Evolutionary conservation across 2,797 vertebrate genomes (phyloP), one percentile per base, ranked within the genome.

Genomic region (Microcaecilia unicolor): DNA sequence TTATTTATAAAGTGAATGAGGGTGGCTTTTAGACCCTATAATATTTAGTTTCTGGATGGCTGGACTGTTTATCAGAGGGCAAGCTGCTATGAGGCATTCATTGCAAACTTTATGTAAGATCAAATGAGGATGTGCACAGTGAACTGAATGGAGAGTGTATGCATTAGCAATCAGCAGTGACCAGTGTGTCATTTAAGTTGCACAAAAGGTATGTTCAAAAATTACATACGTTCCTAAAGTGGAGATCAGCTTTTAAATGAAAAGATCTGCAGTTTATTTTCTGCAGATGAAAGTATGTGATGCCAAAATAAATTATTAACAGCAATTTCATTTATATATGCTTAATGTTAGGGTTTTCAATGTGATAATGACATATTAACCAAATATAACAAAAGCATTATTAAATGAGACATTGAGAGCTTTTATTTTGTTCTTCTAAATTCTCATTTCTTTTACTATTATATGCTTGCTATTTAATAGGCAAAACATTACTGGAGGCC

Each of bases 1-100:
- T 96, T 41, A 84, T 95, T 62, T 93, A 88, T 73, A 83, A 91
- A 65, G 82, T 96, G 79, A 89, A 91, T 57, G 89, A 85, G 72
- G 83, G 81, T 57, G 77, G 84, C 55, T 81, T 77, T 68, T 60
- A 64, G 54, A 58, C 61, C 53, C 48, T 46, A 48, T 48, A 56
- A 61, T 60, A 66, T 64, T 69, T 58, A 72, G 70, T 79, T 77
- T 70, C 67, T 45, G 67, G 66, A 66, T 64, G 67, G 68, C 61
- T 65, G 70, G 52, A 66, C 60, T 71, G 74, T 76, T 72, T 61
- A 45, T 65, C 37, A 20, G 19, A 20, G 5, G 74, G 60, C 64
- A 46, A 60, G 58, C 56, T 62, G 41, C 42, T 39, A 6, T 37
- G 65, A 64, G 63, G 69, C 52, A 30, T 59, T 58, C 15, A 45